Evolutionary conservation across 1,140 invertebrate species (phyloP).

Genomic region (Pectinophora gossypiella): DNA sequence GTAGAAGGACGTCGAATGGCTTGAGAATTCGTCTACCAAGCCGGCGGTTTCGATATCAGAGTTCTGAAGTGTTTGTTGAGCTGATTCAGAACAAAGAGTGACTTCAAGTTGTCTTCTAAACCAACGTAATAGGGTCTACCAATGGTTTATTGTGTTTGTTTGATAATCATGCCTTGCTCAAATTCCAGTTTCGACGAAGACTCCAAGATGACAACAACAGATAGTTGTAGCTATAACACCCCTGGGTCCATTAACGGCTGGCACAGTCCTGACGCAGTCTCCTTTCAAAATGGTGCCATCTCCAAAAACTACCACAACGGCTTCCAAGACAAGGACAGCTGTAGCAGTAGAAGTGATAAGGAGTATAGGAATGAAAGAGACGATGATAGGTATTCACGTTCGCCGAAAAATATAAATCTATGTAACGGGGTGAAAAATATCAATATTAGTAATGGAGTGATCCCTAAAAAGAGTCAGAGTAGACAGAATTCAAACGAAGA

Average conservation of each 20-base stretch:
- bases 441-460: conserved; percentile 61
- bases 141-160: no score
- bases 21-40: no score
- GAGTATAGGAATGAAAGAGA: conserved; percentile 47
- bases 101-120: no score
- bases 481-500: conserved; percentile 58
- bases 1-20: no score
- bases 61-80: no score
- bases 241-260: conserved; percentile 72
- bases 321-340: conserved; percentile 33
- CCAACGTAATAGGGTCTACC: no score
- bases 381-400: conserved; percentile 45
- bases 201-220: conserved; percentile 73
- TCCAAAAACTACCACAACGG: conserved; percentile 59
- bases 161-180: neutral
- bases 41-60: no score
- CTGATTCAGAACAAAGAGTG: no score
- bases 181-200: conserved; percentile 71
- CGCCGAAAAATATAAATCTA: conserved; percentile 66
- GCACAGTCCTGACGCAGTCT: conserved; percentile 65
- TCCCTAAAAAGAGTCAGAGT: conserved; percentile 52
- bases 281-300: conserved; percentile 62
- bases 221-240: conserved; percentile 69
- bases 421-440: conserved; percentile 61
- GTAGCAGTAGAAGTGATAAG: conserved; percentile 24